phyloP scores from a whole-genome alignment of 1,140 invertebrate genomes.

The Nebria ingens region DNA sequence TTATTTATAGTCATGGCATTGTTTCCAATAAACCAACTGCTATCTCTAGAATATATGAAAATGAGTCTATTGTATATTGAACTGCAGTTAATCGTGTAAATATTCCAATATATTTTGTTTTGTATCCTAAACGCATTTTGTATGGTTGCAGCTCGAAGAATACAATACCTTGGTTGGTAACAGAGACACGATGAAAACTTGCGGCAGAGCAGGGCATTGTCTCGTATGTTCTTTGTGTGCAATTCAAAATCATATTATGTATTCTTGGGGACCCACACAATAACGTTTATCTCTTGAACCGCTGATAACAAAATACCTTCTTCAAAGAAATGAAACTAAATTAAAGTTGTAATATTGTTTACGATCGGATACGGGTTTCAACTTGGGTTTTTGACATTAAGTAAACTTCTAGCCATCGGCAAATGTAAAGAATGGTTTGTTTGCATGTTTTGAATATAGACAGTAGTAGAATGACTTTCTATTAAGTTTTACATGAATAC shows the following conservation, averaged over 20 bases:
- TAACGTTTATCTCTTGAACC: neutral
- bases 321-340: constrained; percentile 9
- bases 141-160: no score
- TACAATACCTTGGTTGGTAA: no score
- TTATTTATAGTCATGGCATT: no score
- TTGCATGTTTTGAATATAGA: neutral
- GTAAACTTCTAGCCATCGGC: neutral
- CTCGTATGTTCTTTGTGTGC: constrained; percentile 1
- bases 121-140: no score
- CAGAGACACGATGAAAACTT: neutral
- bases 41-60: no score
- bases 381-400: neutral
- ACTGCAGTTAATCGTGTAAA: no score
- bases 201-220: neutral
- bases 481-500: no score
- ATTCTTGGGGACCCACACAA: constrained; percentile 4
- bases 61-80: no score
- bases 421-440: constrained; percentile 3
- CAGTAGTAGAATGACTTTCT: no score
- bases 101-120: no score
- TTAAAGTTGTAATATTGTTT: constrained; percentile 10
- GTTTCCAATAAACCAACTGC: no score
- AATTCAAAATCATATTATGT: constrained; percentile 4
- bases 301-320: constrained; percentile 5
- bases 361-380: neutral